Evolutionary conservation across 1,140 invertebrate species (phyloP), one percentile per base, ranked within the genome.

Genomic region (Hypsibius dujardini): DNA sequence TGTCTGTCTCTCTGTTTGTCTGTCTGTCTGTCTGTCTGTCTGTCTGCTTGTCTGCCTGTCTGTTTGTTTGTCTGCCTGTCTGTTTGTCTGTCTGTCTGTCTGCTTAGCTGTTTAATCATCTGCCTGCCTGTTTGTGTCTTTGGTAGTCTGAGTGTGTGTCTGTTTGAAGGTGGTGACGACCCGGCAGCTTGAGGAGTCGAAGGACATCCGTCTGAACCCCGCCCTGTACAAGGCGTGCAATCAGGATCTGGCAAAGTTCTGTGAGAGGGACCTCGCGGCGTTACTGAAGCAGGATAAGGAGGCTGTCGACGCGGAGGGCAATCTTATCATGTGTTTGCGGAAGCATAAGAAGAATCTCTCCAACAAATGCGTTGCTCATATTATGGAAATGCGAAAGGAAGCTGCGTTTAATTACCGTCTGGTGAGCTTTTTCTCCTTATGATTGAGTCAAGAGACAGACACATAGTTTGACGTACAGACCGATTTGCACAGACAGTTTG

Each of bases 151-250:
- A 28, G 28, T 28, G 28, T 28, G 28, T 28, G 28, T 28, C 28
- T 28, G 28, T 28, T 28, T 28, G 28, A 81, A 86, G 70, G 84
- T 96, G 14, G 87, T 98, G 1, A 82, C 90, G 3, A 87, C 88
- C 78, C 83, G 95, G 77, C 88, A 95, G 85, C 87, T 92, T 71
- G 90, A 92, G 79, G 90, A 94, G 80, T 92, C 90, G 78, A 84
- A 86, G 62, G 93, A 98, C 80, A 90, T 90, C 76, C 84, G 93
- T 74, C 87, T 98, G 69, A 96, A 98, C 82, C 89, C 90, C 15
- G 83, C 85, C 2, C 81, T 98, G 46, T 87, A 90, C 77, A 85
- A 85, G 73, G 84, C 85, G 2, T 95, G 92, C 76, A 81, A 83
- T 47, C 76, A 80, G 73, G 90, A 92, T 76, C 89, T 87, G 78